A percentile compares a stretch with the other conserved stretches of the same genome.
These are phyloP conservation scores for Spatulosminthurus flaviceps DNA, from an alignment of 2,888 invertebrate species.

Conservation along the genomic window DNA sequence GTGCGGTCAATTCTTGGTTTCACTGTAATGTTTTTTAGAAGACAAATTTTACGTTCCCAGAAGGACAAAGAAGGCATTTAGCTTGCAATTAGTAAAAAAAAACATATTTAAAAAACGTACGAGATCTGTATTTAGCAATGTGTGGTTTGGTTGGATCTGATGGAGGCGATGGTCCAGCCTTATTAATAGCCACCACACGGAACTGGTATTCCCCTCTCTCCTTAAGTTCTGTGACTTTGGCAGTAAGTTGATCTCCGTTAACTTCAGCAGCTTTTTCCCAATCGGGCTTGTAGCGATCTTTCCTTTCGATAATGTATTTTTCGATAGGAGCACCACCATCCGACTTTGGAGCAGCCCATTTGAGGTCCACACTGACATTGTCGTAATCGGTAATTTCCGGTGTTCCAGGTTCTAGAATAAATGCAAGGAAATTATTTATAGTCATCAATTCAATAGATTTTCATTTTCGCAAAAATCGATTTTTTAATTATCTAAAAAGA, in stretches of 20 bases:
- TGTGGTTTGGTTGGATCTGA: constrained; percentile 91
- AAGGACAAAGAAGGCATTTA: neutral
- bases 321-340: constrained; percentile 94
- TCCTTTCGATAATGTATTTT: constrained; percentile 92
- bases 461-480: too few relatives aligned
- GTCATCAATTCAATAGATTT: too few relatives aligned
- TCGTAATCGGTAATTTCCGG: constrained; percentile 93
- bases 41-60: neutral
- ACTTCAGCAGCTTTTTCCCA: constrained; percentile 91
- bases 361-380: constrained; percentile 88
- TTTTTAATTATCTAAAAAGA: too few relatives aligned
- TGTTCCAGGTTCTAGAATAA: constrained; percentile 75
- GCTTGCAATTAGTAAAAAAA: too few relatives aligned
- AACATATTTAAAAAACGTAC: constrained; percentile 75
- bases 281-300: constrained; percentile 79
- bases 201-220: constrained; percentile 93
- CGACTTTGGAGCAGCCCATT: constrained; percentile 85
- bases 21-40: constrained; percentile 71
- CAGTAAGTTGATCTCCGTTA: constrained; percentile 78
- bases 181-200: constrained; percentile 89
- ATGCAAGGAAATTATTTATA: too few relatives aligned
- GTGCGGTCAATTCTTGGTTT: constrained; percentile 97
- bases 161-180: constrained; percentile 87
- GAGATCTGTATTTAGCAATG: constrained; percentile 84
- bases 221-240: constrained; percentile 83